Base-by-base conservation (phyloP, 1,140 invertebrate species). In the Drosophila melanica region DNA sequence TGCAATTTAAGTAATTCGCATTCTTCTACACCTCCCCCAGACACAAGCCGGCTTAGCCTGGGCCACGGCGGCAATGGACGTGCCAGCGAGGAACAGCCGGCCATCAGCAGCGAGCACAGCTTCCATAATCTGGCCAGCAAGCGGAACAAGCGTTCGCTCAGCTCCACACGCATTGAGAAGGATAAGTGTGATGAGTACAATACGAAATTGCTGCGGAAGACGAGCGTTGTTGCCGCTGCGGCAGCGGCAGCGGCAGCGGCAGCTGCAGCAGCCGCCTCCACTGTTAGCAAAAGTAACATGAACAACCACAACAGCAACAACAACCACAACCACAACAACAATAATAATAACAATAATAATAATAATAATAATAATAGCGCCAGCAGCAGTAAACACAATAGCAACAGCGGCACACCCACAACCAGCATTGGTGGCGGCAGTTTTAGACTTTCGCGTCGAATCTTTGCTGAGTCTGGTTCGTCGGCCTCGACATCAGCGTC, bases 161-260 rank as follows among this genome's bases (percentile, higher is more conserved):
- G 90, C 71, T 92, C 90, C 16, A 91, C 90, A 4, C 80, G 90
- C 12, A 75, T 92, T 33, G 90, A 92, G 58, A 90, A 90, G 77
- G 90, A 91, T 65, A 91, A 91, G 55, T 90, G 87, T 42, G 90
- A 91, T 59, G 90, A 92, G 45, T 92, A 92, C 55, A 92, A 92
- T 48, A 92, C 82, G 3, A 92, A 92, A 48, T 68, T 92, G 59
- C 50, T 91, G 59, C 72, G 90, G 1, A 92, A 92, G 48, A 86
- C 90, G 16, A 77, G 68, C 8, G 62, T 73, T 27, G 72, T 37
- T 18, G 79, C 79, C 3, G 79, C 79, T 2, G 77, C 77, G 11
- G 71, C 71, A 2, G 77, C 77, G n/a, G 77, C 70, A n/a, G 79
- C 75, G 12, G 74, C 73, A 1, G 75, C 75, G 6, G 51, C 74